A percentile compares a stretch with the other conserved stretches of the same genome.
phyloP scores from a whole-genome alignment of 2,113 vertebrate species.

The Sitta europaea region DNA sequence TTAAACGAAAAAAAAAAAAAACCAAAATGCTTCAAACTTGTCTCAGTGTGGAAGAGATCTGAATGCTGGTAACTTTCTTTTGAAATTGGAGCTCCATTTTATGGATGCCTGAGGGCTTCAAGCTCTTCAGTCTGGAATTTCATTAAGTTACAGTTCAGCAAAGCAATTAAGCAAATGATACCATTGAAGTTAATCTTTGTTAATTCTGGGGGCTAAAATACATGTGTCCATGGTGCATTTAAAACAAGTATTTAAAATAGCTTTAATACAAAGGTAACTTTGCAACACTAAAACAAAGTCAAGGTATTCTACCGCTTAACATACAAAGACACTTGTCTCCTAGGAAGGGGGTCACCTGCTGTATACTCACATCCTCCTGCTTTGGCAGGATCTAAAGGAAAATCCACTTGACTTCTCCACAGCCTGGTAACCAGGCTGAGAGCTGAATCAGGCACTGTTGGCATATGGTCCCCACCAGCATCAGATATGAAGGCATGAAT shows the following conservation, averaged over 20 bases:
- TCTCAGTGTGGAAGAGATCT: background rate
- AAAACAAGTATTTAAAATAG: background rate
- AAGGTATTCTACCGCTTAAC: background rate
- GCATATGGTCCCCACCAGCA: fast-evolving
- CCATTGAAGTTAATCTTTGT: background rate
- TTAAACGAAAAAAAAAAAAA: background rate
- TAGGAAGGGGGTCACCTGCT: background rate
- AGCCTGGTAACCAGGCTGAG: background rate
- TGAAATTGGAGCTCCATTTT: background rate
- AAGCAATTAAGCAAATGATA: background rate
- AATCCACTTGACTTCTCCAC: background rate
- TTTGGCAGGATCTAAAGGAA: background rate
- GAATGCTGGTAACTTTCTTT: background rate
- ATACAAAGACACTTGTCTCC: background rate
- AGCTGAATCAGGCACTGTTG: background rate
- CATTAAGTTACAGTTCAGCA: background rate
- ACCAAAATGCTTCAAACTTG: fast-evolving
- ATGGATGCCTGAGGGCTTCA: background rate
- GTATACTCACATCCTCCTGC: background rate
- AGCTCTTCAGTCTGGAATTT: background rate
- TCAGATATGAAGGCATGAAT: background rate
- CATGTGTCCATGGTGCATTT: background rate
- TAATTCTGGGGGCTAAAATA: background rate
- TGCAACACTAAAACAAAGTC: background rate
- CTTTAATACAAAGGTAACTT: background rate